Evolutionary conservation across 2,113 vertebrate genomes (phyloP).

Genomic region (Fulica atra): DNA sequence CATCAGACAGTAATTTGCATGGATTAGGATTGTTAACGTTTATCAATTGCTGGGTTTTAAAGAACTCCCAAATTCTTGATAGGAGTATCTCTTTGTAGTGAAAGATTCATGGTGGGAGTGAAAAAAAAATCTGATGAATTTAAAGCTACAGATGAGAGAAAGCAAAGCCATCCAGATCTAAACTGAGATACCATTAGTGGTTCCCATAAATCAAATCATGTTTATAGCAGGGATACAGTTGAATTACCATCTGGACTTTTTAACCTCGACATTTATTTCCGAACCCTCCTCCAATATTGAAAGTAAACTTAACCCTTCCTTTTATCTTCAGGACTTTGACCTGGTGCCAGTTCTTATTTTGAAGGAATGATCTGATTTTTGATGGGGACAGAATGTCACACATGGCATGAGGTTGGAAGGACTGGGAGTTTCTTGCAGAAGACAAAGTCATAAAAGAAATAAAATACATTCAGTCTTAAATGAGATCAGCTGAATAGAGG

Average conservation of each 20-base stretch:
- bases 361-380: conserved; percentile 69
- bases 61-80: conserved; percentile 83
- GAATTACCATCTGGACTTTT: conserved; percentile 90
- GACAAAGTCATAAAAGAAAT: conserved; percentile 63
- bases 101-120: conserved; percentile 83
- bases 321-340: conserved; percentile 76
- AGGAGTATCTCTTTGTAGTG: conserved; percentile 84
- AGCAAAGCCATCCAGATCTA: conserved; percentile 81
- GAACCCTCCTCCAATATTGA: conserved; percentile 76
- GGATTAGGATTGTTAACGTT: conserved; percentile 82
- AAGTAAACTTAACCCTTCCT: conserved; percentile 82
- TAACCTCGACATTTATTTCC: conserved; percentile 87
- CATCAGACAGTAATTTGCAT: conserved; percentile 81
- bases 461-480: conserved; percentile 65
- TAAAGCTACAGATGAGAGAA: conserved; percentile 84
- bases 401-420: conserved; percentile 30
- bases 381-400: conserved; percentile 65
- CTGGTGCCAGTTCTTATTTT: conserved; percentile 64
- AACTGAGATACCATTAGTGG: conserved; percentile 86
- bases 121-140: conserved; percentile 80
- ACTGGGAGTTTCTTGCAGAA: conserved; percentile 48
- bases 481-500: conserved; percentile 55
- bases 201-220: conserved; percentile 85
- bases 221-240: conserved; percentile 84
- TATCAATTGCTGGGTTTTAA: conserved; percentile 81